Evolutionary conservation across 1,140 invertebrate genomes (phyloP), one percentile per base, ranked within the genome.

Genomic region (Drosophila punjabiensis): DNA sequence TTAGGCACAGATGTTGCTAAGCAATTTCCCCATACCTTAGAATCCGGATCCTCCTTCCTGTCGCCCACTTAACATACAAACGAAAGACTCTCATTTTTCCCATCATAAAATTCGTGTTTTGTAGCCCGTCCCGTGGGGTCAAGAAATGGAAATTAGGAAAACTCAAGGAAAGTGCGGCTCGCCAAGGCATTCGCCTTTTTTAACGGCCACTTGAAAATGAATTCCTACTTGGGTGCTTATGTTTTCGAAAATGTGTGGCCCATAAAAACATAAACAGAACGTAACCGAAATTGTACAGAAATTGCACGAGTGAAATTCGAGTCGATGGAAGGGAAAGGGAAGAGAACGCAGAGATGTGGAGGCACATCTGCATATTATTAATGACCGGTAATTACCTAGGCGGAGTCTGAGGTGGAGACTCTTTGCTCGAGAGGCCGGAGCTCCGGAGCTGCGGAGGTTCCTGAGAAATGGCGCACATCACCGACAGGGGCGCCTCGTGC

Each of bases 361-460:
- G 61, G 75, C 86, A 76, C 85, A 89, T 89, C 85, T 89, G 85
- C 85, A 89, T 89, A 89, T 89, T 89, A 89, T 89, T 89, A 89
- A 89, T 90, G 85, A 76, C 86, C 85, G 86, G 85, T 89, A 89
- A 89, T 89, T 89, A 89, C 85, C 85, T 76, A 76, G 69, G 48
- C 61, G 50, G 66, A 52, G 66, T 37, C 60, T 62, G 63, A 79
- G 69, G 32, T 59, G 37, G 47, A 24, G 24, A 48, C 39, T 71
- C 37, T 33, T 9, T n/a, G 18, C 41, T 45, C 45, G 50, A 56
- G 35, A 48, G 43, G 48, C 32, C 50, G 62, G 20, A n/a, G 32
- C 50, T 9, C 16, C 47, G 52, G n/a, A 18, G 30, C 53, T 14
- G 24, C 43, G 55, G 55, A 58, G 45, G 56, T 35, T 58, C 43